Conservation (phyloP, 2,797 vertebrate species). For the Carcharodon carcharias region DNA sequence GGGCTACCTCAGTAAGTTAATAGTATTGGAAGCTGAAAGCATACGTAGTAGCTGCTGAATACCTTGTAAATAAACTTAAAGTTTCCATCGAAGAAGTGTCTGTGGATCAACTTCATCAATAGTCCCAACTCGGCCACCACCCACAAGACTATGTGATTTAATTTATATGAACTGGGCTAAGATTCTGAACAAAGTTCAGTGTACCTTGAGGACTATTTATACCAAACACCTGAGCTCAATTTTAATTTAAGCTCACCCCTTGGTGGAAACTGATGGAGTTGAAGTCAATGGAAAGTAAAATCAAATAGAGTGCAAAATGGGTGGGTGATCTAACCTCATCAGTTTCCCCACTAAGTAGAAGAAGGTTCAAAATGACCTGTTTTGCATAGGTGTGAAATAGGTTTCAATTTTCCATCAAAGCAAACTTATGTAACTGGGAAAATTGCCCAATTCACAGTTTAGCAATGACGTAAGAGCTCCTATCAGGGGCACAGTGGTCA, state of each 20-base stretch:
- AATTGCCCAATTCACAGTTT: not conserved
- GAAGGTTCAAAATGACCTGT: not conserved
- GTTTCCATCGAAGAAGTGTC: too few species aligned
- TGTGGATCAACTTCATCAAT: too few species aligned
- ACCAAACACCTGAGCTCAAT: not conserved
- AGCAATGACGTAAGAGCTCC: not conserved
- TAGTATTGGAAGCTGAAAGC: too few species aligned
- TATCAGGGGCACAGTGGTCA: not conserved
- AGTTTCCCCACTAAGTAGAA: not conserved
- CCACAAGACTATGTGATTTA: not conserved
- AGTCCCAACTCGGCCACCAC: too few species aligned
- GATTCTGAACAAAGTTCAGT: not conserved
- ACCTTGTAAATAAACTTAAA: too few species aligned
- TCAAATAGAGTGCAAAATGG: not conserved
- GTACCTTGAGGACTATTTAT: not conserved
- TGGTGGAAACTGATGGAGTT: not conserved
- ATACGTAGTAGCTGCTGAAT: too few species aligned
- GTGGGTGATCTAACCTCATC: not conserved
- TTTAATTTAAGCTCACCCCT: not conserved
- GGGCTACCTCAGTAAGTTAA: too few species aligned
- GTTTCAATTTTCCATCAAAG: not conserved
- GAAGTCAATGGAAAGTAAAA: not conserved
- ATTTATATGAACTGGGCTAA: not conserved
- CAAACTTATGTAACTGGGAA: not conserved
- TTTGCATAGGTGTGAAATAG: not conserved